phyloP scores from a whole-genome alignment of 2,113 vertebrate species.

The Heterotilapia buettikoferi region DNA sequence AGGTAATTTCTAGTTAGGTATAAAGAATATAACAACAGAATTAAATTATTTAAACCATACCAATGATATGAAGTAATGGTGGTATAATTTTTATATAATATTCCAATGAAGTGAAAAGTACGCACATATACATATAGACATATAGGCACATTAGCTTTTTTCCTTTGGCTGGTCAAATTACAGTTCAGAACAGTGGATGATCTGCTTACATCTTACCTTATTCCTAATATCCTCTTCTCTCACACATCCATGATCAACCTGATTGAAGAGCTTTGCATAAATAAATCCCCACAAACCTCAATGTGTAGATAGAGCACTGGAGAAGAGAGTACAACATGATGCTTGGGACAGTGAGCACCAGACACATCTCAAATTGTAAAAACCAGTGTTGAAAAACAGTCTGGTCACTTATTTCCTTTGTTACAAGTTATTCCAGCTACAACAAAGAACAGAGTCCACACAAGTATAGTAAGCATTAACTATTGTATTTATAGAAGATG shows the following conservation, averaged over 20 bases:
- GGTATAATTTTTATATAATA: background rate
- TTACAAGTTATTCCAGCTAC: background rate
- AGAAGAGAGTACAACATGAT: background rate
- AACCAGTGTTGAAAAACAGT: background rate
- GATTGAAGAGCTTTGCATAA: background rate
- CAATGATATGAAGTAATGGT: background rate
- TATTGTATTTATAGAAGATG: background rate
- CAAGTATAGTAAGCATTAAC: background rate
- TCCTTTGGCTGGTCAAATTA: background rate
- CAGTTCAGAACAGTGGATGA: background rate
- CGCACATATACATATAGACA: background rate
- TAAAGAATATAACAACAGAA: fast-evolving
- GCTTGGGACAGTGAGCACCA: background rate
- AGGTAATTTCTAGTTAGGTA: background rate
- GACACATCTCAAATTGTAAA: background rate
- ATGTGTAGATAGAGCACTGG: background rate
- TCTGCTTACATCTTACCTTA: background rate
- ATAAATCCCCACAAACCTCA: background rate
- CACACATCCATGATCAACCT: background rate
- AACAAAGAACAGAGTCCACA: background rate
- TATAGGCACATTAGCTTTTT: background rate
- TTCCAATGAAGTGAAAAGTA: background rate
- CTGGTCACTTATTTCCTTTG: background rate
- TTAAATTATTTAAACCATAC: background rate
- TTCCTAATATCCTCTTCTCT: background rate